phyloP scores from a whole-genome alignment of 2,888 invertebrate species.

The Oscheius sp. region DNA sequence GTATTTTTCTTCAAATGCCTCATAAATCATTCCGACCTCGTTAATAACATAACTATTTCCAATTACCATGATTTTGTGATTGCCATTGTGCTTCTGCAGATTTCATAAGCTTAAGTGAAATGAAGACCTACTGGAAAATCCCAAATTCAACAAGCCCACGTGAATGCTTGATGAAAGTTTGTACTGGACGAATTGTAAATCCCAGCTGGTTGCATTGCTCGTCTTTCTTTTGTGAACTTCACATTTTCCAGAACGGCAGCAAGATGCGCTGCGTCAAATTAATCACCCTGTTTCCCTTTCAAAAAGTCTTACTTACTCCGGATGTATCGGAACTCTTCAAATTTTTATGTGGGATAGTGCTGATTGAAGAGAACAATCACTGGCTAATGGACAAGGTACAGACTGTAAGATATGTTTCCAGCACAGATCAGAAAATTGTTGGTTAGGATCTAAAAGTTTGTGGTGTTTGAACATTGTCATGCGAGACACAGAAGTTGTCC shows the following conservation, averaged over 20 bases:
- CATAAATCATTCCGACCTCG: not conserved
- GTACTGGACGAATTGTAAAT: not conserved
- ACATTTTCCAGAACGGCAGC: not conserved
- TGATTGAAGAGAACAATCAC: slow-evolving; percentile 10
- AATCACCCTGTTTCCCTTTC: no score
- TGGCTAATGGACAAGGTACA: slow-evolving; percentile 22
- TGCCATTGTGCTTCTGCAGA: not conserved
- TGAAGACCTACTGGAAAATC: not conserved
- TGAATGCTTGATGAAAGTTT: not conserved
- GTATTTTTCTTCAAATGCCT: slow-evolving; percentile 1
- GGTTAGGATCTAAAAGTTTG: not conserved
- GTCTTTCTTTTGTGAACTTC: not conserved
- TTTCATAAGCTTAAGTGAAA: not conserved
- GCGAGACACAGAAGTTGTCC: no score
- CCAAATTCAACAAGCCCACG: not conserved
- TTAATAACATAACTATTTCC: slow-evolving; percentile 20
- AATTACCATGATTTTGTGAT: not conserved
- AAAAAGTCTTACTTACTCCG: no score
- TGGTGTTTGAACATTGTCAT: no score
- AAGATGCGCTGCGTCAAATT: no score
- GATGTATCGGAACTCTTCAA: no score
- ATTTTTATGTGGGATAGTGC: not conserved
- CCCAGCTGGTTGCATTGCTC: not conserved
- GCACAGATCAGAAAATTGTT: not conserved
- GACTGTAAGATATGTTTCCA: slow-evolving; percentile 13